These are phyloP conservation scores for Drosophila watanabei DNA, from an alignment of 1,140 invertebrate species.

Conservation along the genomic window DNA sequence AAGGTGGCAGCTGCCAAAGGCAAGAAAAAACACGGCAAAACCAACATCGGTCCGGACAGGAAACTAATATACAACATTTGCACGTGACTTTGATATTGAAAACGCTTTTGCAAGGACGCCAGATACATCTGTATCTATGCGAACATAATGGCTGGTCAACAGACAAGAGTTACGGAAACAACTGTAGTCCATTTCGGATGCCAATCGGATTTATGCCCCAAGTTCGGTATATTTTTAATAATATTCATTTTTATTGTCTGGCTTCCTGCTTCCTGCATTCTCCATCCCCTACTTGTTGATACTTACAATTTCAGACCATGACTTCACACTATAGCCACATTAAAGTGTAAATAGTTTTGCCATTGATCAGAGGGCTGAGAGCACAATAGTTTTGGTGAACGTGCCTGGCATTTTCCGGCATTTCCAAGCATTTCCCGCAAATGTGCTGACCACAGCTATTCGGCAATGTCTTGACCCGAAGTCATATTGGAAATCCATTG, in stretches of 20 bases:
- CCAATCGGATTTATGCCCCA: slow-evolving; percentile 62
- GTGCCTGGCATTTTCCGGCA: slow-evolving; percentile 45
- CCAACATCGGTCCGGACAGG: slow-evolving; percentile 31
- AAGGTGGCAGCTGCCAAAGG: slow-evolving; percentile 30
- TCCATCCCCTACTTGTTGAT: slow-evolving; percentile 33
- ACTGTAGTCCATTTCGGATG: slow-evolving; percentile 25
- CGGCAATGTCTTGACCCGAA: slow-evolving; percentile 16
- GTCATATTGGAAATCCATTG: slow-evolving; percentile 43
- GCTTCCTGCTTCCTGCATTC: background rate
- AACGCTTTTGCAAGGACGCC: slow-evolving; percentile 32
- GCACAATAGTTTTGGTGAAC: slow-evolving; percentile 34
- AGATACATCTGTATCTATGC: slow-evolving; percentile 19
- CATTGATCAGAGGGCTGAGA: slow-evolving; percentile 41
- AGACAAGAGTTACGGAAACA: slow-evolving; percentile 31
- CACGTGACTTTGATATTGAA: slow-evolving; percentile 81
- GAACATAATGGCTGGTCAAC: slow-evolving; percentile 57
- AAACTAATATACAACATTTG: slow-evolving; percentile 79
- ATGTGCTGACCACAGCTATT: slow-evolving; percentile 44
- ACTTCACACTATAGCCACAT: slow-evolving; percentile 20
- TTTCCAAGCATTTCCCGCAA: slow-evolving; percentile 17
- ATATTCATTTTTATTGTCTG: slow-evolving; percentile 41
- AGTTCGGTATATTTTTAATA: slow-evolving; percentile 48
- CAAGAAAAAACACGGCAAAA: slow-evolving; percentile 30
- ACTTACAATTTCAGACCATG: slow-evolving; percentile 3
- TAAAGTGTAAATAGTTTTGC: slow-evolving; percentile 62